Conservation (phyloP, 2,888 invertebrate species). For the Cynaeus angustus region DNA sequence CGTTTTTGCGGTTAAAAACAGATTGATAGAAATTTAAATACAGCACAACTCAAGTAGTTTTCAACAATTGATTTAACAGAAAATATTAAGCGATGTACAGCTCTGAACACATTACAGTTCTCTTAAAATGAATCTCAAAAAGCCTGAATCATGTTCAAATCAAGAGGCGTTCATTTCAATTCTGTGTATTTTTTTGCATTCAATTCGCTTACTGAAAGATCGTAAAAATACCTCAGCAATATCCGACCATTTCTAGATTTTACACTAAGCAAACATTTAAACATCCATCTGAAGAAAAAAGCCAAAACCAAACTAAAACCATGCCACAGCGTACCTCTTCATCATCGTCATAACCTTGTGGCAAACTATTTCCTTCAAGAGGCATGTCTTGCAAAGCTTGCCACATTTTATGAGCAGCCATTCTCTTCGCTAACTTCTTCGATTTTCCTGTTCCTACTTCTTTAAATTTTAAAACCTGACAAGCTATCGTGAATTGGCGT, state of each 20-base stretch:
- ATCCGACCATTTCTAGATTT: conserved; percentile 41
- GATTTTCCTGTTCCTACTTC: conserved; percentile 94
- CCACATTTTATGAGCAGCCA: conserved; percentile 97
- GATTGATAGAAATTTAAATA: no score
- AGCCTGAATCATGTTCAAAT: conserved; percentile 5
- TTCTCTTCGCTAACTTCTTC: conserved; percentile 97
- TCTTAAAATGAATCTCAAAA: not conserved
- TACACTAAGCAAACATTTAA: conserved; percentile 32
- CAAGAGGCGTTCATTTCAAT: conserved; percentile 60
- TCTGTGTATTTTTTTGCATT: conserved; percentile 55
- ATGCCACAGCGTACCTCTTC: conserved; percentile 76
- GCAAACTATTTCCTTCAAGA: conserved; percentile 78
- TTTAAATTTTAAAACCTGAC: conserved; percentile 88
- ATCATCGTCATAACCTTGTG: conserved; percentile 78
- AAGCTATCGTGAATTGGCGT: conserved; percentile 93
- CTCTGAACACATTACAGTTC: not conserved
- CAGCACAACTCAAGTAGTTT: no score
- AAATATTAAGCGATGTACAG: no score
- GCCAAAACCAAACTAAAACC: conserved; percentile 21
- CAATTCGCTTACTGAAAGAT: conserved; percentile 72
- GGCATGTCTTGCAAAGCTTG: conserved; percentile 86
- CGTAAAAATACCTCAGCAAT: conserved; percentile 72
- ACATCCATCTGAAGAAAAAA: conserved; percentile 32
- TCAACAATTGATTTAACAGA: no score
- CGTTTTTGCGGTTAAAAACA: no score